These are phyloP conservation scores for Allolobophora icterica DNA, from an alignment of 2,888 invertebrate species.

Conservation along the genomic window DNA sequence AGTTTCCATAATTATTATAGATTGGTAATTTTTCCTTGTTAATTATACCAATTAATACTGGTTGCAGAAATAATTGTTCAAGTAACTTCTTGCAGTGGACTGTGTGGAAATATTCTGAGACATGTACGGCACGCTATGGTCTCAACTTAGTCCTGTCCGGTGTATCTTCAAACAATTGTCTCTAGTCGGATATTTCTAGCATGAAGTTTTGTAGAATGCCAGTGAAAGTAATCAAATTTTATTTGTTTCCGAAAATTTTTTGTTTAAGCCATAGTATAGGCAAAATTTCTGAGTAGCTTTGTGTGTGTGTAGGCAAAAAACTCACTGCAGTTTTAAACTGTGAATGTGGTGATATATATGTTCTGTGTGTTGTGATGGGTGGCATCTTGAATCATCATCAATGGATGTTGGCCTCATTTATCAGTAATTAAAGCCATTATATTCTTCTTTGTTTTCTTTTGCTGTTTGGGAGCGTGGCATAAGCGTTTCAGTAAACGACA, in stretches of 20 bases:
- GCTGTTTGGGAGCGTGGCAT: no score
- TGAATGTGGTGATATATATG: neutral
- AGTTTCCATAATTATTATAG: neutral
- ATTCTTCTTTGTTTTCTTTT: neutral
- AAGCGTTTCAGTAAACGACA: neutral
- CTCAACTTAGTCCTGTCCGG: neutral
- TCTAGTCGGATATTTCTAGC: neutral
- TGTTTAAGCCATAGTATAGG: neutral
- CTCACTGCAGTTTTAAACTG: neutral
- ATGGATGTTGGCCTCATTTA: neutral
- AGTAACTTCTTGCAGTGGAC: neutral
- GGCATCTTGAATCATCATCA: neutral
- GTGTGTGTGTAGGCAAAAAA: neutral
- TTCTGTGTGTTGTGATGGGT: neutral
- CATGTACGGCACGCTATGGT: no score
- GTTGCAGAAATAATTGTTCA: conserved; percentile 3
- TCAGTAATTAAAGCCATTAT: neutral
- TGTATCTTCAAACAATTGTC: neutral
- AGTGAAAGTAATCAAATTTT: neutral
- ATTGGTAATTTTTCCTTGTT: neutral
- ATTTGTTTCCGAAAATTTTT: neutral
- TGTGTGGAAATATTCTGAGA: neutral
- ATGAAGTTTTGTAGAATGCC: neutral
- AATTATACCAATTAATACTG: conserved; percentile 11
- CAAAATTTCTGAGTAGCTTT: neutral